Evolutionary conservation across 37 sponge, comb jelly and placozoan genomes (phyloP).

Genomic region (Theonella swinhoei): DNA sequence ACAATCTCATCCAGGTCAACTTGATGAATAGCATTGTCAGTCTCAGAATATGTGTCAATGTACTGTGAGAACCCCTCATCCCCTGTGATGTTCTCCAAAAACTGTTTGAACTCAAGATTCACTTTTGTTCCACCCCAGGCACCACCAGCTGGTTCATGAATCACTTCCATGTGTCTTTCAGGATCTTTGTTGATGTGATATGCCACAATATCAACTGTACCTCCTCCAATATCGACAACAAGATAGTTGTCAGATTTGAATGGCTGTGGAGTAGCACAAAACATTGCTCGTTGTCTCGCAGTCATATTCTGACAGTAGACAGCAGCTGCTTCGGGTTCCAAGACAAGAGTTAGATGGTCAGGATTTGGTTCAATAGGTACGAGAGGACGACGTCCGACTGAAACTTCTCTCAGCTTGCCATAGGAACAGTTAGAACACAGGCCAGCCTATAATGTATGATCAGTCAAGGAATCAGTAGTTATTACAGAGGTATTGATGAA

Average conservation of each 20-base stretch:
- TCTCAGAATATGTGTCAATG: not conserved
- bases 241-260: not conserved
- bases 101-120: not conserved
- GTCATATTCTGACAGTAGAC: not conserved
- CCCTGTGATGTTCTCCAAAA: not conserved
- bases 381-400: not conserved
- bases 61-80: not conserved
- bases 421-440: not conserved
- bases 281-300: not conserved
- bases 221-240: not conserved
- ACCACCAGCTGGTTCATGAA: not conserved
- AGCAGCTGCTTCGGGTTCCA: slow-evolving; percentile 6
- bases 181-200: not conserved
- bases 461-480: no score
- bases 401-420: not conserved
- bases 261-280: not conserved
- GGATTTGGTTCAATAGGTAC: not conserved
- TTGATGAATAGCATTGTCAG: not conserved
- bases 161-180: not conserved
- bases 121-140: slow-evolving; percentile 1
- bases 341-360: not conserved
- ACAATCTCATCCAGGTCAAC: not conserved
- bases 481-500: no score
- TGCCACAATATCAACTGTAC: slow-evolving; percentile 11
- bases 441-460: no score